Base-by-base conservation (phyloP, 2,888 invertebrate genomes). In the Diogma glabrata region DNA sequence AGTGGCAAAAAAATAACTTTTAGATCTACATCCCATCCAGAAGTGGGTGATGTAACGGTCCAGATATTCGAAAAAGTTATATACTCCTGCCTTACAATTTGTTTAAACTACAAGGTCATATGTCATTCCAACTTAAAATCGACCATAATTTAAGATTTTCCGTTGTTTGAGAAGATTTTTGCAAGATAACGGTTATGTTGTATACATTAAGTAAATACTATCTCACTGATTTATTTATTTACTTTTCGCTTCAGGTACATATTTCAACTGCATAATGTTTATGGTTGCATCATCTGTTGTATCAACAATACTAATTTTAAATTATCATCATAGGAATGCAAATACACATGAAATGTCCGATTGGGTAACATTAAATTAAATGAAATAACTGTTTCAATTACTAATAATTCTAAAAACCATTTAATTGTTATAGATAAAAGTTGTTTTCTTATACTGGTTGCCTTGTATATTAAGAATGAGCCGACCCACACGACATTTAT, bases 181-280 rank as follows among this genome's bases (percentile, higher is more conserved):
- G n/a, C n/a, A n/a, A n/a, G n/a, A n/a, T n/a, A n/a, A n/a, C n/a
- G n/a, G n/a, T n/a, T n/a, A n/a, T n/a, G n/a, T n/a, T n/a, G n/a
- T n/a, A n/a, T n/a, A n/a, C n/a, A n/a, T n/a, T n/a, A n/a, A n/a
- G n/a, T n/a, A n/a, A n/a, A n/a, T n/a, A n/a, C n/a, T n/a, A n/a
- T n/a, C n/a, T n/a, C n/a, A n/a, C n/a, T n/a, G n/a, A n/a, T n/a
- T n/a, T n/a, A n/a, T n/a, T n/a, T n/a, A n/a, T n/a, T 17, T 38
- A 5, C 22, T 14, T 40, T 54, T 55, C 51, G 58, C 65, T 67
- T 47, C 74, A 84, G 89, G 88, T 72, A 94, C 94, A 62, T 95
- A 95, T 78, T 96, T 96, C 81, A 95, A 95, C 78, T 94, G 94
- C 77, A 95, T 95, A 76, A 96, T 96, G 96, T 92, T 96, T 75